Evolutionary conservation across 2,888 invertebrate genomes (phyloP).

Genomic region (Monochamus alternatus): DNA sequence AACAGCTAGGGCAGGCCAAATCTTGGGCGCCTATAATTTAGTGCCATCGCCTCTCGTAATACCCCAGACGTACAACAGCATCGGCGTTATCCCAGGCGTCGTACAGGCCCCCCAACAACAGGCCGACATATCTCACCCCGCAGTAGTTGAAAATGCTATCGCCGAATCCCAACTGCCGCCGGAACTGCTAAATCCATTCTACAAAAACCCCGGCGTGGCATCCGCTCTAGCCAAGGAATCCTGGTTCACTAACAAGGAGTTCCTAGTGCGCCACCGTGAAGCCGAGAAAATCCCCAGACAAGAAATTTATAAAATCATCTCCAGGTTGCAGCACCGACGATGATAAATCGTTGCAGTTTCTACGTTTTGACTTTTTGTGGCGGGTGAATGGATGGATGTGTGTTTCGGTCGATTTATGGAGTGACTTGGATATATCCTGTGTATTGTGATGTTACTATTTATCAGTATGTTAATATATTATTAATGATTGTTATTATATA

Average conservation of each 20-base stretch:
- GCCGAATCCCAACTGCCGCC: constrained; percentile 83
- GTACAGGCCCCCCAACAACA: constrained; percentile 50
- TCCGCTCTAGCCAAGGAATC: constrained; percentile 84
- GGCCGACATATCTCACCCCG: constrained; percentile 76
- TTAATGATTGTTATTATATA: not conserved
- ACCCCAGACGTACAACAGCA: constrained; percentile 42
- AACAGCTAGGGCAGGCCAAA: constrained; percentile 39
- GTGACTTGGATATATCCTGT: not conserved
- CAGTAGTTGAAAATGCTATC: constrained; percentile 81
- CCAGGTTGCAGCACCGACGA: constrained; percentile 67
- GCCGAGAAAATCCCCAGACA: constrained; percentile 86
- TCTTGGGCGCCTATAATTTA: constrained; percentile 50
- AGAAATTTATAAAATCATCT: constrained; percentile 83
- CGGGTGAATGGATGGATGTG: constrained; percentile 23
- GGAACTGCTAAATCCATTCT: constrained; percentile 81
- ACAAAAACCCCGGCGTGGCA: constrained; percentile 83
- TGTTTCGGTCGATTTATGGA: constrained; percentile 4
- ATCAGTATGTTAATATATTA: constrained; percentile 38
- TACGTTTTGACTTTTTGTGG: constrained; percentile 14
- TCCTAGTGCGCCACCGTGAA: constrained; percentile 84
- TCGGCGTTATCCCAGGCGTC: constrained; percentile 44
- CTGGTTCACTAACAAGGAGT: constrained; percentile 85
- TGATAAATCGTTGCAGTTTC: constrained; percentile 19
- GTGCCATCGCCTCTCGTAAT: constrained; percentile 43
- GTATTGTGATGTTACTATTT: constrained; percentile 19